Percentiles rank a stretch among this genome's conserved stretches.
Evolutionary conservation across 2,888 invertebrate species (phyloP).

Genomic region (Rhaphigaster nebulosa): DNA sequence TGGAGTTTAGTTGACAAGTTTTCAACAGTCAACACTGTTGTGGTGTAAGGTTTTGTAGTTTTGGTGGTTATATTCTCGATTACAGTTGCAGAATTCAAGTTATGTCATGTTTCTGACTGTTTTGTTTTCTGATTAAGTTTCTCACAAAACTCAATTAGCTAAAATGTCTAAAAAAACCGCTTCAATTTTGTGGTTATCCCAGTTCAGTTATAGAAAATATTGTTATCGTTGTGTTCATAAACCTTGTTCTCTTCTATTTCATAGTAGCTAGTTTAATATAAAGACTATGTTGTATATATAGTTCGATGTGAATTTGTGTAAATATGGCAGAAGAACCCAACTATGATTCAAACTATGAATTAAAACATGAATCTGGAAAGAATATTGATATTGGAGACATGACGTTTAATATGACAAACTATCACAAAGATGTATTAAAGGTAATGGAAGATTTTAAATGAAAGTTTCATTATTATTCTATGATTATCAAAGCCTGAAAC

Average conservation of each 20-base stretch:
- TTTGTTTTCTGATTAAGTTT: not conserved
- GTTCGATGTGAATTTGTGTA: conserved; percentile 12
- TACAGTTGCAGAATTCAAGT: conserved; percentile 18
- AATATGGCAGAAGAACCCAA: conserved; percentile 50
- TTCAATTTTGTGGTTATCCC: not conserved
- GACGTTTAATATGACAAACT: conserved; percentile 87
- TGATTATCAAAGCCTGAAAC: not conserved
- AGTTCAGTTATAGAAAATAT: not conserved
- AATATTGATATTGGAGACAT: conserved; percentile 82
- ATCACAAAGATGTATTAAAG: conserved; percentile 89
- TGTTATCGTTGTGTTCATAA: conserved; percentile 20
- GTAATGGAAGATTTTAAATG: conserved; percentile 68
- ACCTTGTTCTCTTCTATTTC: not conserved
- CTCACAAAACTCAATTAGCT: not conserved
- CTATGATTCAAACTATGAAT: conserved; percentile 38
- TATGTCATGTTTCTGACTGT: conserved; percentile 1
- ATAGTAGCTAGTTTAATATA: not conserved
- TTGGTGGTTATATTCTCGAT: conserved; percentile 20
- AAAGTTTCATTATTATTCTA: not conserved
- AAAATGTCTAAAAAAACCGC: conserved; percentile 13
- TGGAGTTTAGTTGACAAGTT: not conserved
- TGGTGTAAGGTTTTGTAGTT: not conserved
- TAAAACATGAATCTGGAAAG: conserved; percentile 64
- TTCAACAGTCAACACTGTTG: not conserved
- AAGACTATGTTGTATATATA: conserved; percentile 19